Conservation (phyloP, 2,113 vertebrate genomes). For the Pipa parva region DNA sequence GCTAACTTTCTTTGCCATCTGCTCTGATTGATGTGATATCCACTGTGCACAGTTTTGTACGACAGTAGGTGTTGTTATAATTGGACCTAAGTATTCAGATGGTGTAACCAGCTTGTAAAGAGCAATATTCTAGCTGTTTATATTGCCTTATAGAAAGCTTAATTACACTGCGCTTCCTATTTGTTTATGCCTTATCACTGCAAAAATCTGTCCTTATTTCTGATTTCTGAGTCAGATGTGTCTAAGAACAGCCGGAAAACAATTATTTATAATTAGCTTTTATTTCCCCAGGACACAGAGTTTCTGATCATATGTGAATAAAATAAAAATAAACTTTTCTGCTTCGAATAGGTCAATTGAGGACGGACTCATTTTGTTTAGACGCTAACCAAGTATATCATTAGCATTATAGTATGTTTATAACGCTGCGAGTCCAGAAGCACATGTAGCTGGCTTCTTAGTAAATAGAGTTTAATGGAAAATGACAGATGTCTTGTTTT, state of each 20-base stretch:
- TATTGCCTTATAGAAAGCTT: not conserved
- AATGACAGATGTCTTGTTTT: too few species aligned
- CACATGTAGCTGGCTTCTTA: too few species aligned
- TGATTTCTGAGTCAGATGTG: not conserved
- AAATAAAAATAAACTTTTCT: too few species aligned
- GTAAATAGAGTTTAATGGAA: too few species aligned
- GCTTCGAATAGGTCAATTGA: too few species aligned
- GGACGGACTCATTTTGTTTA: too few species aligned
- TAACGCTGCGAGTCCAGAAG: too few species aligned
- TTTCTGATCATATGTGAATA: too few species aligned
- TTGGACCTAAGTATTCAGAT: not conserved
- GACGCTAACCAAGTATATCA: too few species aligned
- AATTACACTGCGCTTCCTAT: not conserved
- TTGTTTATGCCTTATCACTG: not conserved
- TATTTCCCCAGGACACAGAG: too few species aligned
- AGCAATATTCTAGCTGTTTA: not conserved
- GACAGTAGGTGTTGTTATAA: conserved; percentile 5
- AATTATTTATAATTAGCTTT: not conserved
- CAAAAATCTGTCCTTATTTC: not conserved
- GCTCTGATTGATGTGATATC: not conserved
- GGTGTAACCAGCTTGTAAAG: not conserved
- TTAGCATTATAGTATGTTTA: too few species aligned
- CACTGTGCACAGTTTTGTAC: not conserved
- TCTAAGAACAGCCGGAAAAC: not conserved
- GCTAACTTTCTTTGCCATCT: conserved; percentile 15